phyloP scores from a whole-genome alignment of 2,888 invertebrate genomes.

The Gymnosoma rotundatum region DNA sequence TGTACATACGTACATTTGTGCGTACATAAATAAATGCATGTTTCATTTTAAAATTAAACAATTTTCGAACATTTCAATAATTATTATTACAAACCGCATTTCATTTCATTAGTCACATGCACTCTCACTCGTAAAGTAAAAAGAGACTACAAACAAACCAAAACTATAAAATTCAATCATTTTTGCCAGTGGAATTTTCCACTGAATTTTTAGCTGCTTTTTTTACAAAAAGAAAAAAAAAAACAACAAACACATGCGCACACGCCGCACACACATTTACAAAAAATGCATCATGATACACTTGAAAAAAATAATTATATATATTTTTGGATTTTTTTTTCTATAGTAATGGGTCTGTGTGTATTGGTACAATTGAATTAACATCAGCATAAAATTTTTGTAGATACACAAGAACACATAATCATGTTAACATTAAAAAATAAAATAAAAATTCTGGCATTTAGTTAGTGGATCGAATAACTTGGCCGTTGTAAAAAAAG shows the following conservation, averaged over 20 bases:
- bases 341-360: background rate
- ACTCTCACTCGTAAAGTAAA: background rate
- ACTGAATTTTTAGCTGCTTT: constrained; percentile 68
- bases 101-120: background rate
- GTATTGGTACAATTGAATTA: constrained; percentile 29
- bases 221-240: constrained; percentile 3
- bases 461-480: constrained; percentile 37
- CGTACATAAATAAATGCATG: too few relatives aligned
- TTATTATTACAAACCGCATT: background rate
- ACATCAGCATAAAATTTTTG: constrained; percentile 55
- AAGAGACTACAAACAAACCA: background rate
- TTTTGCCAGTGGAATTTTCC: constrained; percentile 78
- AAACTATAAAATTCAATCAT: constrained; percentile 22
- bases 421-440: background rate
- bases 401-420: background rate
- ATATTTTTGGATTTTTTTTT: background rate
- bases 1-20: too few relatives aligned
- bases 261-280: background rate
- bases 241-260: constrained; percentile 48
- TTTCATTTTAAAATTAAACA: too few relatives aligned
- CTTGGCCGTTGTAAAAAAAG: constrained; percentile 18
- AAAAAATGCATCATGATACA: constrained; percentile 41
- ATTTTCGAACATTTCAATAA: background rate
- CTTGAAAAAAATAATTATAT: constrained; percentile 19
- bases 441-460: constrained; percentile 11